phyloP scores from a whole-genome alignment of 2,888 invertebrate genomes.

The Camponotus fellah region DNA sequence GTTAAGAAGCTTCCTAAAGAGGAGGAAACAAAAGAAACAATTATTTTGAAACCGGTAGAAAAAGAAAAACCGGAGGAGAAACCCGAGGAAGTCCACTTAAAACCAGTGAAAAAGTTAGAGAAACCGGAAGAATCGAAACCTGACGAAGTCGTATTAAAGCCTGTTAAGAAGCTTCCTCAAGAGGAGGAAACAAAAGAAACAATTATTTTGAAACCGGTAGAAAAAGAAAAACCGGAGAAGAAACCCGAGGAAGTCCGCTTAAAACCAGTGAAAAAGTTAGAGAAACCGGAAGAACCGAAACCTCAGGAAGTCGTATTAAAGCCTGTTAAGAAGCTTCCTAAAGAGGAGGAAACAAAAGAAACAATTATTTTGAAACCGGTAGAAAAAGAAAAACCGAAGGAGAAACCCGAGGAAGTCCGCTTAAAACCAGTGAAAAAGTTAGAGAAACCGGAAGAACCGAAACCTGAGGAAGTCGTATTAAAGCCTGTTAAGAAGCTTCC shows the following conservation, averaged over 20 bases:
- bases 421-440: conserved; percentile 59
- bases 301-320: conserved; percentile 72
- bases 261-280: conserved; percentile 81
- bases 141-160: conserved; percentile 80
- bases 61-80: conserved; percentile 61
- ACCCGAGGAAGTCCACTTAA: conserved; percentile 67
- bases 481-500: conserved; percentile 75
- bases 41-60: neutral
- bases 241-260: conserved; percentile 66
- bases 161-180: conserved; percentile 72
- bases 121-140: conserved; percentile 70
- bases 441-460: conserved; percentile 69
- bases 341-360: conserved; percentile 68
- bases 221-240: conserved; percentile 78
- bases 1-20: conserved; percentile 29
- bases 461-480: conserved; percentile 78
- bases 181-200: conserved; percentile 72
- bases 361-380: conserved; percentile 79
- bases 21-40: conserved; percentile 46
- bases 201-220: conserved; percentile 73
- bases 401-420: conserved; percentile 55
- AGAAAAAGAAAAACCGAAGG: conserved; percentile 39
- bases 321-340: conserved; percentile 50
- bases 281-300: conserved; percentile 65
- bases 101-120: conserved; percentile 51